Conservation (phyloP, 2,888 invertebrate genomes). For the Lithophane leautieri region DNA sequence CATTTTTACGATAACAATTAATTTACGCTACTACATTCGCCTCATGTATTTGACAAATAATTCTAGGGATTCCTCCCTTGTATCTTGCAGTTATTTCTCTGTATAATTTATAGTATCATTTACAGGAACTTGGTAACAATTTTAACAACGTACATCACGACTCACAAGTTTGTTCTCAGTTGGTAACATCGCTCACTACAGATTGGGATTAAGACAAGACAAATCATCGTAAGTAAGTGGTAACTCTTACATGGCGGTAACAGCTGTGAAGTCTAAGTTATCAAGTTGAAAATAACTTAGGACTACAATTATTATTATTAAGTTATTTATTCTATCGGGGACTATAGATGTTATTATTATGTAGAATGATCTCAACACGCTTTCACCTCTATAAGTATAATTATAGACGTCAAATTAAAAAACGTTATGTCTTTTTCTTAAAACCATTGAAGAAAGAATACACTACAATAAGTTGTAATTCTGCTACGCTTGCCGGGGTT, state of each 20-base stretch:
- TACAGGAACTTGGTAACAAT: background rate
- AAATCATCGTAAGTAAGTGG: background rate
- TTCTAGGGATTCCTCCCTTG: background rate
- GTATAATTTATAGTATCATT: background rate
- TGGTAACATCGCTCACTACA: background rate
- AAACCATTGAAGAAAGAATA: background rate
- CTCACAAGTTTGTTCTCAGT: constrained; percentile 4
- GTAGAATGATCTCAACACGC: background rate
- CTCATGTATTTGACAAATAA: background rate
- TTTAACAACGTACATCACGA: background rate
- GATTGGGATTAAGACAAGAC: background rate
- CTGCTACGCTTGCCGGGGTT: too few species aligned
- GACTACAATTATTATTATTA: too few species aligned
- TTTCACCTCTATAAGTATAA: background rate
- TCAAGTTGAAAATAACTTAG: background rate
- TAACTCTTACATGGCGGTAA: background rate
- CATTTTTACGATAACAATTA: background rate
- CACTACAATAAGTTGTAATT: too few species aligned
- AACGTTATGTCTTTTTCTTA: too few species aligned
- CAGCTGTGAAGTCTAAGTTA: background rate
- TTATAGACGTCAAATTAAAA: too few species aligned
- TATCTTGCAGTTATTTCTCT: background rate
- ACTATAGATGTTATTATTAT: background rate
- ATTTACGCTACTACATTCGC: background rate
- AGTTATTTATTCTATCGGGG: background rate